Conservation (phyloP, 2,797 vertebrate species). For the Amazona finschi region DNA sequence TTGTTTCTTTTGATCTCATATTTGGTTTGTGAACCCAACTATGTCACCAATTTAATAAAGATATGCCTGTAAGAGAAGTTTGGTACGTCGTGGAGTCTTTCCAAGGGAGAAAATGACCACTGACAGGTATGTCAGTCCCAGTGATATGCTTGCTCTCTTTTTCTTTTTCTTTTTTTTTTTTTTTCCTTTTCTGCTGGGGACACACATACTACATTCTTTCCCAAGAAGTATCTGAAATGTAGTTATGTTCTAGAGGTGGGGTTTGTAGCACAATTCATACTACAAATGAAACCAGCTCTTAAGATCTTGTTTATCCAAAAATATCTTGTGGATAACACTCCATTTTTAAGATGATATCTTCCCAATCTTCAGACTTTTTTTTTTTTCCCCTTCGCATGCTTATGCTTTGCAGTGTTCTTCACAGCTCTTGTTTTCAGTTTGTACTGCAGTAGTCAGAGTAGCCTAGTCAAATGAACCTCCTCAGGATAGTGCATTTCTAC, state of each 20-base stretch:
- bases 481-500: background rate
- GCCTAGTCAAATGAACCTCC: background rate
- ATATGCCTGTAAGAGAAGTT: background rate
- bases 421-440: background rate
- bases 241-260: background rate
- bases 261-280: background rate
- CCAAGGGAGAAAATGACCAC: background rate
- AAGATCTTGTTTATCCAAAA: background rate
- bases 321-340: background rate
- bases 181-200: background rate
- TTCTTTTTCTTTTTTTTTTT: background rate
- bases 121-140: background rate
- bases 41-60: background rate
- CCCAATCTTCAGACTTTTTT: background rate
- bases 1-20: background rate
- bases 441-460: background rate
- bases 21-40: background rate
- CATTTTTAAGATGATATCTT: background rate
- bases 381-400: background rate
- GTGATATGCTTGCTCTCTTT: background rate
- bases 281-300: background rate
- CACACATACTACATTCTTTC: background rate
- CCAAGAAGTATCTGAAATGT: background rate
- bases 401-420: background rate
- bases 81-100: background rate